A percentile compares a stretch with the other conserved stretches of the same genome.
Evolutionary conservation across 2,113 vertebrate species (phyloP).

Genomic region (Platycercus adscitus): DNA sequence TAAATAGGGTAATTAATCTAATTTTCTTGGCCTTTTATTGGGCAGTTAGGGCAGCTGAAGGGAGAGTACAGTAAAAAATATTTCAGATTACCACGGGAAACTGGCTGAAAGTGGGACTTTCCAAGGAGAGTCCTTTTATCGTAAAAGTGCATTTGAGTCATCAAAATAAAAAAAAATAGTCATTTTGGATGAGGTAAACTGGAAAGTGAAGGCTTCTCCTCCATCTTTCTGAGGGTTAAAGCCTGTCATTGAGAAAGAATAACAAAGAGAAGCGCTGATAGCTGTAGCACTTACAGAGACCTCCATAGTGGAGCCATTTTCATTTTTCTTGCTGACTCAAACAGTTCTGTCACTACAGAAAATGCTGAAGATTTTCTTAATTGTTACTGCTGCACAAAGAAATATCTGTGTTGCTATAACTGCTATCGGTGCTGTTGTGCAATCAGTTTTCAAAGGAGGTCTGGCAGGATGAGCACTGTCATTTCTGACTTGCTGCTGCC

Average conservation of each 20-base stretch:
- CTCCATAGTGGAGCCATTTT: background rate
- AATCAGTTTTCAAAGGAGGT: constrained; percentile 29
- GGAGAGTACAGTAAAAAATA: background rate
- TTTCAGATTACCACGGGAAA: constrained; percentile 8
- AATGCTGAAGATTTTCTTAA: constrained; percentile 3
- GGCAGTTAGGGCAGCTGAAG: background rate
- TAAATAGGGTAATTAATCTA: background rate
- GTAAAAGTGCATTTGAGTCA: background rate
- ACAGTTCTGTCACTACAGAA: background rate
- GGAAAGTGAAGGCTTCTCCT: background rate
- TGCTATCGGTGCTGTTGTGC: background rate
- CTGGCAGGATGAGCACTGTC: background rate
- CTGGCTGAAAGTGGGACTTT: background rate
- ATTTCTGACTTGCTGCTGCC: constrained; percentile 29
- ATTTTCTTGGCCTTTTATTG: background rate
- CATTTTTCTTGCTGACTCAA: background rate
- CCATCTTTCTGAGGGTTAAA: background rate
- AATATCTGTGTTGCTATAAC: background rate
- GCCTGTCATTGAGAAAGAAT: background rate
- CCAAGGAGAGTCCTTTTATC: background rate
- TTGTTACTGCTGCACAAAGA: constrained; percentile 5
- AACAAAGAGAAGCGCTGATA: background rate
- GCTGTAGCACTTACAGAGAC: background rate
- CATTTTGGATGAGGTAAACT: background rate
- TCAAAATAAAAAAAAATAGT: background rate